phyloP scores from a whole-genome alignment of 2,797 vertebrate species.

The Typhlichthys eigenmanni region DNA sequence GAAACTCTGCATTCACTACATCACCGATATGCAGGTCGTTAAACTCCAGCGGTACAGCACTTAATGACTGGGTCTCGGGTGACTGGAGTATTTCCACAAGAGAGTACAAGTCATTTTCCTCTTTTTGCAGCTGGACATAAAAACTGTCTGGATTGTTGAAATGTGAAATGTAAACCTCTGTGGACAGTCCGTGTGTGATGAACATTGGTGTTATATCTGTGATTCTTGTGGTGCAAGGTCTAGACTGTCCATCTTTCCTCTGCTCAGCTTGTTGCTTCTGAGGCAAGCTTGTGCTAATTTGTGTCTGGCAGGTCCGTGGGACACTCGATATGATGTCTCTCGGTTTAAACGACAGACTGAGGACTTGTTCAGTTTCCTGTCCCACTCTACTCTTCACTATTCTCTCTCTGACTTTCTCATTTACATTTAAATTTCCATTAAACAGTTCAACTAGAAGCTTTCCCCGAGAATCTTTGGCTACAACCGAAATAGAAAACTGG shows the following conservation, averaged over 20 bases:
- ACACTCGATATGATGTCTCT: not conserved
- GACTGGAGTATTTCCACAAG: constrained; percentile 75
- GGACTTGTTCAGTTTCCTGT: not conserved
- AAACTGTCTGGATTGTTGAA: constrained; percentile 75
- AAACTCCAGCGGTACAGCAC: constrained; percentile 42
- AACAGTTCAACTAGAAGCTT: constrained; percentile 84
- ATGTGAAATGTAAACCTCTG: constrained; percentile 77
- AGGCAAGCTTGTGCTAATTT: constrained; percentile 3
- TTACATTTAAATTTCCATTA: constrained; percentile 78
- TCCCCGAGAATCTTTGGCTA: constrained; percentile 78
- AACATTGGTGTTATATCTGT: constrained; percentile 64
- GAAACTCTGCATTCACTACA: constrained; percentile 76
- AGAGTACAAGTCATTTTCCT: constrained; percentile 68
- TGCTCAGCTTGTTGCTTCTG: constrained; percentile 2
- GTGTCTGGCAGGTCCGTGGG: not conserved
- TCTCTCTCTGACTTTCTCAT: constrained; percentile 74
- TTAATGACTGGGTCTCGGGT: constrained; percentile 10
- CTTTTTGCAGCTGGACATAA: constrained; percentile 78
- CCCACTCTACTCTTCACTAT: constrained; percentile 35
- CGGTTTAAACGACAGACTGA: not conserved
- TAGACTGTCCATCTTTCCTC: not conserved
- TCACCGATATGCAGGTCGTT: constrained; percentile 68
- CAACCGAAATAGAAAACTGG: constrained; percentile 76
- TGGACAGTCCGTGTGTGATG: constrained; percentile 68
- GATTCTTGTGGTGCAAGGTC: constrained; percentile 29